Evolutionary conservation across 2,113 vertebrate genomes (phyloP).

Genomic region (Pygoscelis adeliae): DNA sequence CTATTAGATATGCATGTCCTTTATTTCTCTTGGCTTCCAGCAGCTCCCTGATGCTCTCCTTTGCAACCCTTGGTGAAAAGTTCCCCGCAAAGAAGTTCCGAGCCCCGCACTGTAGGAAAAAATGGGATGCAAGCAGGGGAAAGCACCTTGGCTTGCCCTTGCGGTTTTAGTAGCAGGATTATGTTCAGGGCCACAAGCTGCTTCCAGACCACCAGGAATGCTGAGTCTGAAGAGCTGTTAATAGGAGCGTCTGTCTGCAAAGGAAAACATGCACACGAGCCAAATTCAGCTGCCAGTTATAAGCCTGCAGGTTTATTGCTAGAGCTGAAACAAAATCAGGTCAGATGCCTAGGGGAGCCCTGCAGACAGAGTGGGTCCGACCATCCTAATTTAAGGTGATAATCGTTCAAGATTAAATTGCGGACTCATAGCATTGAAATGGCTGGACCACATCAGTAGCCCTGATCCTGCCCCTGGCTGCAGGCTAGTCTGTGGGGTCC

Average conservation of each 20-base stretch:
- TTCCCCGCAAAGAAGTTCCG: background rate
- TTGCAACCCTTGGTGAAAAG: background rate
- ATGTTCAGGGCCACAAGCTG: background rate
- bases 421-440: rapidly evolving
- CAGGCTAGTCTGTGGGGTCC: background rate
- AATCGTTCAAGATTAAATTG: rapidly evolving
- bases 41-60: background rate
- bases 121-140: background rate
- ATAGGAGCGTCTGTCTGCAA: background rate
- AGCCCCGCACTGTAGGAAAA: background rate
- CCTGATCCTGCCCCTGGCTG: rapidly evolving
- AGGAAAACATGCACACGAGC: background rate
- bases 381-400: rapidly evolving
- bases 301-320: background rate
- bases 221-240: background rate
- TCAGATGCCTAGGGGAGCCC: rapidly evolving
- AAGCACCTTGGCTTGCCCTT: background rate
- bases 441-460: rapidly evolving
- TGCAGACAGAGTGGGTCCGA: background rate
- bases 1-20: rapidly evolving
- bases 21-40: background rate
- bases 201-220: background rate
- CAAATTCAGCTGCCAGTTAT: background rate
- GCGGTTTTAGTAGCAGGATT: background rate
- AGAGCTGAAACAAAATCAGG: background rate